Percentiles rank a stretch among this genome's conserved stretches.
phyloP scores from a whole-genome alignment of 1,140 invertebrate species.

The Lysiphlebus fabarum region DNA sequence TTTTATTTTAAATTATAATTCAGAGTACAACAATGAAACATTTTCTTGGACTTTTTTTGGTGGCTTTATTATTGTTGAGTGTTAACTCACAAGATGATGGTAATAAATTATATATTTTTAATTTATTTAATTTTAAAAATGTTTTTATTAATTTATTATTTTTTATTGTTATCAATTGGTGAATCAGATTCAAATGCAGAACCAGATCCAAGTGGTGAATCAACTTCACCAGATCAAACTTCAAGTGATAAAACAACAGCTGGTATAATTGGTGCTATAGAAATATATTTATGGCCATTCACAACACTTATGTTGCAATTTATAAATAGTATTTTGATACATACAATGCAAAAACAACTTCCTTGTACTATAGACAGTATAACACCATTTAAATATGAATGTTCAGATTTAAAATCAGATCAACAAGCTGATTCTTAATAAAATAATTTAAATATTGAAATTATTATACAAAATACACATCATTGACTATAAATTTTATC shows the following conservation, averaged over 20 bases:
- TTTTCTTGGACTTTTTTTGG: constrained; percentile 8
- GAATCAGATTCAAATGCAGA: background rate
- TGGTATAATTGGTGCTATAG: constrained; percentile 18
- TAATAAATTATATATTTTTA: background rate
- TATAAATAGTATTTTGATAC: constrained; percentile 21
- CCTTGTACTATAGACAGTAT: constrained; percentile 25
- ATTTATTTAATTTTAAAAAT: background rate
- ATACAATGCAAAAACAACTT: constrained; percentile 7
- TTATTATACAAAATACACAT: too few species aligned
- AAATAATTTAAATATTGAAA: too few species aligned
- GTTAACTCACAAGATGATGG: background rate
- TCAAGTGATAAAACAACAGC: background rate
- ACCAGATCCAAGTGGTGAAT: background rate
- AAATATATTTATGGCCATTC: constrained; percentile 7
- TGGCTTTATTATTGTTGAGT: background rate
- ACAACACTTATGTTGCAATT: constrained; percentile 10
- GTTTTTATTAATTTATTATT: background rate
- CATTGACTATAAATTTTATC: too few species aligned
- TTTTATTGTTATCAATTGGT: background rate
- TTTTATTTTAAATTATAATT: constrained; percentile 14
- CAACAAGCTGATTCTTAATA: too few species aligned
- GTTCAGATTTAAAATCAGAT: background rate
- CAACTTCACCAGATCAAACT: background rate
- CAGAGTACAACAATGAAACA: constrained; percentile 11
- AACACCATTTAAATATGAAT: constrained; percentile 10